Evolutionary conservation across 2,888 invertebrate species (phyloP).

Genomic region (Thera britannica): DNA sequence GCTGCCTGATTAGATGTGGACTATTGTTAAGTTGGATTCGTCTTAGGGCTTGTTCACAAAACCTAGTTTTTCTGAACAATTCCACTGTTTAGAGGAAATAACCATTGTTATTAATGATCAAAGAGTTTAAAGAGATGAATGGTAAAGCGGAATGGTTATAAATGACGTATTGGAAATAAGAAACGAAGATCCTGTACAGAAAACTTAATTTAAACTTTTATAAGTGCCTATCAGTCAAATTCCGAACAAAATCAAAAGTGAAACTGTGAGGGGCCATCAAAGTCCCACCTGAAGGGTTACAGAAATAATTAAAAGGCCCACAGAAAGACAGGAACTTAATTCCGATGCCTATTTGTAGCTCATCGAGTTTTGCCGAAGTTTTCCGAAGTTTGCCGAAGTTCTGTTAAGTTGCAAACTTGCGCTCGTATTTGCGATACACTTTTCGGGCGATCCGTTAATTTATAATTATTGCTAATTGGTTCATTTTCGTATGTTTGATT

Average conservation of each 20-base stretch:
- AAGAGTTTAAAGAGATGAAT: no score
- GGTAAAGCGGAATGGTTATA: no score
- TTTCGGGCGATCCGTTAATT: conserved; percentile 71
- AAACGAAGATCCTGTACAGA: conserved; percentile 37
- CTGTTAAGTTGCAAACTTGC: conserved; percentile 48
- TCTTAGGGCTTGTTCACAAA: conserved; percentile 3
- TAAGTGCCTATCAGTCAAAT: conserved; percentile 60
- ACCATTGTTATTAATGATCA: no score
- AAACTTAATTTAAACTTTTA: conserved; percentile 59
- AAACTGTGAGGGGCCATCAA: conserved; percentile 56
- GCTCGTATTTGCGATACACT: conserved; percentile 74
- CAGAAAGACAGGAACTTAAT: conserved; percentile 77
- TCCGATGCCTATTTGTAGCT: conserved; percentile 82
- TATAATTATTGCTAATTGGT: conserved; percentile 78
- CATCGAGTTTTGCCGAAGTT: conserved; percentile 71
- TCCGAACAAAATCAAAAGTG: conserved; percentile 59
- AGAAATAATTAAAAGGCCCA: conserved; percentile 82
- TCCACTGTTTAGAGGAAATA: no score
- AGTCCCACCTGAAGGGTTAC: conserved; percentile 68
- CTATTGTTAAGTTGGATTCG: conserved; percentile 20
- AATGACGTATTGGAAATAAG: conserved; percentile 32
- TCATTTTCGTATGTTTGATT: conserved; percentile 47
- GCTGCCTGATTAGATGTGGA: conserved; percentile 16
- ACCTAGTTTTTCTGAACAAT: no score
- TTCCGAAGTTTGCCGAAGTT: conserved; percentile 50